Evolutionary conservation across 2,888 invertebrate species (phyloP), one percentile per base, ranked within the genome.

Genomic region (Teleogryllus oceanicus): DNA sequence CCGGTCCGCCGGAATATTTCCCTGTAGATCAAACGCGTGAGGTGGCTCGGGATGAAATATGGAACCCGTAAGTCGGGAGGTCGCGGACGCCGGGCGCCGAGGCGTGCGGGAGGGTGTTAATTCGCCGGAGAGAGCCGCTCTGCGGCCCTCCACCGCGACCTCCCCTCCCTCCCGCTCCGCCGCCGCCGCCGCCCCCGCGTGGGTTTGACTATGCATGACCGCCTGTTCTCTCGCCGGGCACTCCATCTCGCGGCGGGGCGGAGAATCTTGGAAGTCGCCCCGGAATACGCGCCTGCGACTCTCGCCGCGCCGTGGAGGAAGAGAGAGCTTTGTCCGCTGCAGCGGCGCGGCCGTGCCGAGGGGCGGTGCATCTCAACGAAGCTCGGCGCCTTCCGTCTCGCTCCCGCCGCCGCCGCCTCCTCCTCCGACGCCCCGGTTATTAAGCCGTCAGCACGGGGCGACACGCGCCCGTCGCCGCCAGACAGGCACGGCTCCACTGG

Each of bases 21-120:
- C 62, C 62, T 62, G 62, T 62, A 62, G 62, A 62, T 62, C 62
- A 62, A 62, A 62, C 62, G 62, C 16, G 62, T n/a, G 62, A 62
- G 62, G 62, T 62, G 62, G 62, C n/a, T 62, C 12, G 62, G 62
- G 62, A 62, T 62, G 62, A 62, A 62, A 62, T 62, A 62, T 62
- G 62, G 62, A 62, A 11, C 62, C 62, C 62, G 62, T 62, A 62
- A 62, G 62, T 62, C 62, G 62, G 62, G 62, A 62, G 62, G 62
- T 62, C 62, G 62, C 62, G 16, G 37, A 5, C 62, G 62, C 16
- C n/a, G 62, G n/a, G 62, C 62, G 13, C 62, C 16, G 62, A 62
- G n/a, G 62, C 16, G 62, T 11, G 16, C 62, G n/a, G 16, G 62
- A 62, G 62, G 62, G 62, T 11, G 62, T 62, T 62, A 62, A 62